Conservation (phyloP, 35 echinoderm and acorn worm genomes). For the Amphiura filiformis region DNA sequence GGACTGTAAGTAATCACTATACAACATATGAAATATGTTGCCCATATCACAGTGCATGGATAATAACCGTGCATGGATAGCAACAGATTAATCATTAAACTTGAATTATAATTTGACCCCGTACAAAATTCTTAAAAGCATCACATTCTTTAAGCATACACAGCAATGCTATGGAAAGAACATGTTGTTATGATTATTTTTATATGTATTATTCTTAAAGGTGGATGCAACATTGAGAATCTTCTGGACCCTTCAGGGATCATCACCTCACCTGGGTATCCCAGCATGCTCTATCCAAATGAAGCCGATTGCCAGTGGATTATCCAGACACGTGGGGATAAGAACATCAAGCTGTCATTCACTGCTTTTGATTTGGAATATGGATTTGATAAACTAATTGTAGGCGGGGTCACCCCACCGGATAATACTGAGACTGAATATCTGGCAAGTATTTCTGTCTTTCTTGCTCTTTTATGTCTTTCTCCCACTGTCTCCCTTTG, state of each 20-base stretch:
- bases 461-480: neutral
- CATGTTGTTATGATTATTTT: neutral
- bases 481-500: neutral
- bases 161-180: no score
- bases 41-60: no score
- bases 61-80: no score
- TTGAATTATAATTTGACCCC: no score
- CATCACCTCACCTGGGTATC: slow-evolving; percentile 71
- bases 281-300: slow-evolving; percentile 55
- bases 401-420: slow-evolving; percentile 59
- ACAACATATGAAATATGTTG: no score
- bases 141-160: no score
- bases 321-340: slow-evolving; percentile 68
- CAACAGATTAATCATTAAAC: no score
- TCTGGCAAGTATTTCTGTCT: slow-evolving; percentile 61
- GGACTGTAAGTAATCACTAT: no score
- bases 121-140: no score
- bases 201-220: slow-evolving; percentile 25
- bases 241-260: slow-evolving; percentile 48
- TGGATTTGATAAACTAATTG: slow-evolving; percentile 62
- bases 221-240: slow-evolving; percentile 64
- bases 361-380: slow-evolving; percentile 54
- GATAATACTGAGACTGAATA: slow-evolving; percentile 49
- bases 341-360: slow-evolving; percentile 70
- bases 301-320: slow-evolving; percentile 91